Base-by-base conservation (phyloP, 2,113 vertebrate species). In the Butorides virescens region DNA sequence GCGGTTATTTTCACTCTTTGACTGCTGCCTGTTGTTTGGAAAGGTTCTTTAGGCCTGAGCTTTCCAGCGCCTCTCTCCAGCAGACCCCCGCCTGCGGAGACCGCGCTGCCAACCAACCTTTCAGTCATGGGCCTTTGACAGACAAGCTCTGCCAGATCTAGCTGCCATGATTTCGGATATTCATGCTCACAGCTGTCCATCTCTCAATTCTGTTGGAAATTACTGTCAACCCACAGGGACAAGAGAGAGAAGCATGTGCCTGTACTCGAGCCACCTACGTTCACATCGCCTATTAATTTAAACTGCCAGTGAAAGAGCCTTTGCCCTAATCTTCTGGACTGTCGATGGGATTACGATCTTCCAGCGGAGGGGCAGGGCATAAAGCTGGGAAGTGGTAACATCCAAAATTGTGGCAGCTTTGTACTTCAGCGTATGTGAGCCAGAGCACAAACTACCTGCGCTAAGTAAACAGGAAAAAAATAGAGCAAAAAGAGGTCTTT, bases 171-270 rank as follows among this genome's bases (percentile, higher is more conserved):
- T 93, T 95, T 89, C 27, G 3, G 91, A 87, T 89, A 78, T 85
- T 91, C 73, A 42, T 84, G 91, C 72, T 93, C 91, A 55, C 95
- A 95, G 91, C 96, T 96, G 93, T 95, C 93, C 87, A n/a, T 68
- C 87, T 76, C 14, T 39, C 73, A 56, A 2, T 71, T 61, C 90
- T 91, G 91, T 66, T 92, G 87, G 93, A 95, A 94, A 95, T 90
- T 68, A 49, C 80, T 93, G 91, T 53, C 95, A 94, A 27, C 86
- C 80, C 34, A 29, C 86, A 72, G 93, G 67, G 88, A 88, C 3
- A 19, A 52, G 70, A 63, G 68, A 81, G 49, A 73, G 63, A 44
- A 92, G 34, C 77, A 15, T 65, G 84, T 76, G 93, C 61, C 81
- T 82, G 65, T 70, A 13, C n/a, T 72, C 18, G 67, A 94, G 87